Evolutionary conservation across 2,113 vertebrate genomes (phyloP).

Genomic region (Acanthisitta chloris): DNA sequence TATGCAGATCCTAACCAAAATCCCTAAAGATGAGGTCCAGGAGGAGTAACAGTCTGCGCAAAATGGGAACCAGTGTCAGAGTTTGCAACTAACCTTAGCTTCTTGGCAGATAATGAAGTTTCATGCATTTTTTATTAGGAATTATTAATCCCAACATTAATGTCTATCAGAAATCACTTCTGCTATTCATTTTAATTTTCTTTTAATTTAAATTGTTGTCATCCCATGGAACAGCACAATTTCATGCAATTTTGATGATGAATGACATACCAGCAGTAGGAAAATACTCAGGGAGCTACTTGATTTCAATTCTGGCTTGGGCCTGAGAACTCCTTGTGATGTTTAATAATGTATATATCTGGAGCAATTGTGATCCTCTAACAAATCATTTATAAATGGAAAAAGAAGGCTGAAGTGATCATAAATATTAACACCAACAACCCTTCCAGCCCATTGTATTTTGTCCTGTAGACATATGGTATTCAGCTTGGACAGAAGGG

Average conservation of each 20-base stretch:
- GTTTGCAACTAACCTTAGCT: background rate
- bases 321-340: background rate
- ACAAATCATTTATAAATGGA: constrained; percentile 43
- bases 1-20: background rate
- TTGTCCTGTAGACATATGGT: background rate
- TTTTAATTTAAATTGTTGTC: constrained; percentile 46
- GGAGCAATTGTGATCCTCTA: constrained; percentile 7
- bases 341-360: constrained; percentile 24
- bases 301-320: background rate
- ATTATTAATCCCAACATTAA: constrained; percentile 46
- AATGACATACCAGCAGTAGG: background rate
- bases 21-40: background rate
- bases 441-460: background rate
- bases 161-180: background rate
- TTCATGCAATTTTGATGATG: constrained; percentile 52
- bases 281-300: background rate
- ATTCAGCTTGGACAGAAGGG: background rate
- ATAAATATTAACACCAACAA: constrained; percentile 8
- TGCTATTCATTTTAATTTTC: constrained; percentile 43
- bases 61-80: background rate
- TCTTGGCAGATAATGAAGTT: constrained; percentile 16
- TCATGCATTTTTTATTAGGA: constrained; percentile 29
- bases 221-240: constrained; percentile 30
- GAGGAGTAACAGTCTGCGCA: background rate
- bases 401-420: background rate